Base-by-base conservation (phyloP, 2,888 invertebrate genomes). In the Myathropa florea region DNA sequence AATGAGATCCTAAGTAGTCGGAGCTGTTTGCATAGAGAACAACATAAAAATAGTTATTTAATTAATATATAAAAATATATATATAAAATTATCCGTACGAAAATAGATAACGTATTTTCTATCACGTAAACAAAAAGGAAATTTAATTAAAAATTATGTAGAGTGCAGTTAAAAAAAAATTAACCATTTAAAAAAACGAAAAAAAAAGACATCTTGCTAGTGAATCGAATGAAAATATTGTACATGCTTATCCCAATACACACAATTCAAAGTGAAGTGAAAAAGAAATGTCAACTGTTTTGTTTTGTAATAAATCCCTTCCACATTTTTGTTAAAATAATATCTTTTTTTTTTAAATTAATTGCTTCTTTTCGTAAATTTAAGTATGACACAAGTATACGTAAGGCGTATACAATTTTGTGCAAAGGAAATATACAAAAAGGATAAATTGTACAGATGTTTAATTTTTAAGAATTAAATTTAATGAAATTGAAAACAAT, bases 401-500 rank as follows among this genome's bases (percentile, higher is more conserved):
- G 70, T 75, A 36, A 61, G 33, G 70, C 55, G 79, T 83, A 75
- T 77, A 71, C 72, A 33, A 78, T 72, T 75, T 76, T 78, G 63
- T 73, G 70, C 64, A 72, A 81, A 46, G 46, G 7, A 18, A 46
- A 18, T 18, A 46, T 46, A 46, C 46, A 81, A 46, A 60, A 78
- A 79, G 7, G n/a, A 57, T 1, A 24, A 57, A 24, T 24, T 36
- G 83, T 87, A 87, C 80, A 87, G 83, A 84, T 76, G 71, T 80
- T 70, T 73, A 81, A 73, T 78, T 81, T 85, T 80, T 82, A 73
- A 76, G 10, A 80, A 80, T 28, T 72, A 83, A 33, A 77, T 83
- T 71, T 61, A 88, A 88, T 81, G 68, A 86, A 88, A 88, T 70
- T 68, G 80, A 88, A 82, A 83, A 88, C 79, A 83, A 84, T 88